Evolutionary conservation across 1,140 invertebrate genomes (phyloP), one percentile per base, ranked within the genome.

Genomic region (Eciton burchellii): DNA sequence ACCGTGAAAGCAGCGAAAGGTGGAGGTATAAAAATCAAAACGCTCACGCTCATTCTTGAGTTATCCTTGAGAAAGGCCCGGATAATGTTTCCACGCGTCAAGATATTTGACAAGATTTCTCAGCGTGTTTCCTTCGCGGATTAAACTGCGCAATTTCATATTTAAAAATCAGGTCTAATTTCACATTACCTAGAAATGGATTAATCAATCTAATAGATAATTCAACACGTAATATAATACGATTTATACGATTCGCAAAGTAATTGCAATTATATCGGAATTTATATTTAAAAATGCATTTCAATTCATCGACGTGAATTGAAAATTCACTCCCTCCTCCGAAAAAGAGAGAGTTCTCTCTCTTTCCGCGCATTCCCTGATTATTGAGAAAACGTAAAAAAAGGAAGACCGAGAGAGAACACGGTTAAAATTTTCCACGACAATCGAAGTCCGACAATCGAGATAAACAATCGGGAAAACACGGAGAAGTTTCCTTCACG

Each of bases 21-120:
- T 3, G 6, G 21, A 41, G 41, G 14, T 19, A 29, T 43, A 14
- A 73, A 47, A 35, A 26, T 59, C 60, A 49, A 73, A 73, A 60
- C 59, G 45, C 9, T 47, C 29, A 26, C 41, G 43, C 26, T 11
- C 24, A 21, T 21, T n/a, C 5, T 74, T 16, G n/a, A n/a, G 71
- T 74, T 65, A 76, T 14, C 59, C 65, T 54, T 65, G 65, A 65
- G 5, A 54, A 63, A 9, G 29, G 26, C 19, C 8, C 57, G 26
- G 12, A 26, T 76, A n/a, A 43, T 26, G 12, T 65, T 43, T 41
- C 11, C 26, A 29, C 14, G 29, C 19, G 14, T 54, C 49, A 62
- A 74, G 43, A 62, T 49, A n/a, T 21, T 43, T 52, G 14, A 74
- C 62, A 63, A 9, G 35, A 74, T n/a, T 49, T 62, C 43, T 52